Evolutionary conservation across 2,888 invertebrate species (phyloP), one percentile per base, ranked within the genome.

Genomic region (Phalangium opilio): DNA sequence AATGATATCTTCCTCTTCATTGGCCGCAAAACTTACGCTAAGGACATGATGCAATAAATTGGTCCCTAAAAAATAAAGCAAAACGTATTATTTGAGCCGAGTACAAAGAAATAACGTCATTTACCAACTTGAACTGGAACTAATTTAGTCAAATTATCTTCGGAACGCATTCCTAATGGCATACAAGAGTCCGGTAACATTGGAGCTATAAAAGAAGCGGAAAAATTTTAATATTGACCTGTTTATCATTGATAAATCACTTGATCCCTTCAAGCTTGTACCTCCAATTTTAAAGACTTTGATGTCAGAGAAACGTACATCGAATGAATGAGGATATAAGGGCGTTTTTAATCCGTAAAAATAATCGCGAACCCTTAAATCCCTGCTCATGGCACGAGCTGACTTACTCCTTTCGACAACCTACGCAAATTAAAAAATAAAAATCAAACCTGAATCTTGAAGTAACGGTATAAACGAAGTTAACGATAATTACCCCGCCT

Each of bases 161-260:
- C 84, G 0, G 78, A 69, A 61, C 85, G 86, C 89, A 93, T 93
- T 43, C 95, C 96, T 49, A 93, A 75, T 1, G 96, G 96, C 77
- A 96, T 79, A 65, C 93, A 91, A 2, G 93, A 93, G 61, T 86
- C 89, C 0, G 96, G 95, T 48, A 96, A 70, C 0, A 83, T 77
- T 0, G 89, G 87, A 0, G 91, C 90, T 69, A 54, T 18, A n/a
- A 14, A 45, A 11, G 3, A 10, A 14, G 38, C n/a, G 18, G 3
- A 34, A 34, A 1, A 34, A 34, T n/a, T n/a, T n/a, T n/a, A n/a
- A n/a, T n/a, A n/a, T n/a, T n/a, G n/a, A n/a, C n/a, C n/a, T n/a
- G n/a, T n/a, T n/a, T n/a, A n/a, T n/a, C n/a, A n/a, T n/a, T n/a
- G n/a, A 27, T 27, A 27, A 27, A 7, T 27, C 27, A 4, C 27